Percentiles rank a stretch among this genome's conserved stretches.
These are phyloP conservation scores for Phrixothrix hirtus DNA, from an alignment of 2,888 invertebrate genomes.

Conservation along the genomic window DNA sequence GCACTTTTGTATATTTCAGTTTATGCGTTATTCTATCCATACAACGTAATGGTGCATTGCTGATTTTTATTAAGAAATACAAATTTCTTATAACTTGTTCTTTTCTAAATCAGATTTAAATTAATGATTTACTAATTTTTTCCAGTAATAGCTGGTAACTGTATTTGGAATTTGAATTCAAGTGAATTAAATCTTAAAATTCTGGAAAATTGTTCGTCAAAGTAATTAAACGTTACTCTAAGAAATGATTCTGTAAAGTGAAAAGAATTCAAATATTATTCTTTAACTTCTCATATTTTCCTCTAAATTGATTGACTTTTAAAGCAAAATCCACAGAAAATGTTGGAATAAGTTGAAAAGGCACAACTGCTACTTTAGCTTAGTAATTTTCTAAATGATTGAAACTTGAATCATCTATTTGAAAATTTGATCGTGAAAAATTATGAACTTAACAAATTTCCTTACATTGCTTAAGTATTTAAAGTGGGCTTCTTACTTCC, in stretches of 20 bases:
- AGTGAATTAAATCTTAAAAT: neutral
- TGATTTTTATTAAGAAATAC: neutral
- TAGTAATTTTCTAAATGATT: neutral
- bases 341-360: neutral
- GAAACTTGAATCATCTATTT: neutral
- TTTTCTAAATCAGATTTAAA: too few species aligned
- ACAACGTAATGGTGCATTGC: neutral
- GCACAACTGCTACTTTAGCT: neutral
- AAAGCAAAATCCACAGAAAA: neutral
- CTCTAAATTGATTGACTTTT: neutral
- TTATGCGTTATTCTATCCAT: constrained; percentile 2
- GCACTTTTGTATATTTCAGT: constrained; percentile 18
- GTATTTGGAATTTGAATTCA: neutral
- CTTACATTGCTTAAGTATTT: too few species aligned
- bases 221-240: neutral
- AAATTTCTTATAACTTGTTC: neutral
- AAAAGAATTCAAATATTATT: neutral
- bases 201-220: neutral
- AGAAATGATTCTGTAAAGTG: neutral
- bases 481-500: too few species aligned
- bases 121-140: too few species aligned
- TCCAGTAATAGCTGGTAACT: too few species aligned
- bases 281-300: neutral
- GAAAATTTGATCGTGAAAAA: too few species aligned
- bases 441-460: too few species aligned